phyloP scores from a whole-genome alignment of 2,888 invertebrate species.

The Anaspis maculata region DNA sequence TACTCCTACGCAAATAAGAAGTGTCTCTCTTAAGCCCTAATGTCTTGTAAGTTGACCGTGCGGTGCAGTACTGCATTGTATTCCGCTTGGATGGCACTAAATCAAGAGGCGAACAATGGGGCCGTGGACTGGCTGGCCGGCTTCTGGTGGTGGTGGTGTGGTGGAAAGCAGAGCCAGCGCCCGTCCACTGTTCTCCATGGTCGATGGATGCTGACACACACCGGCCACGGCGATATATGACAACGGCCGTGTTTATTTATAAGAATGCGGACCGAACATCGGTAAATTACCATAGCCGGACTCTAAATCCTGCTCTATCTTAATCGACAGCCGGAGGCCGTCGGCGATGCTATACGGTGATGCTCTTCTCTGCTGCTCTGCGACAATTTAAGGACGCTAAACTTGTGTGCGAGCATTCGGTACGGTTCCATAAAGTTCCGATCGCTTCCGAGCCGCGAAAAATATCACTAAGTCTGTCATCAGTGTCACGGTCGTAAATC shows the following conservation, averaged over 20 bases:
- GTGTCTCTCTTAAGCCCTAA: no score
- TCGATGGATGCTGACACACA: constrained; percentile 10
- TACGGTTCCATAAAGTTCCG: no score
- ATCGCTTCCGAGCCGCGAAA: no score
- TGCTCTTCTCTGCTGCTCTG: no score
- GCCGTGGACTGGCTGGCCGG: constrained; percentile 10
- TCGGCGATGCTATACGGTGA: no score
- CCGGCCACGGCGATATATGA: constrained; percentile 17
- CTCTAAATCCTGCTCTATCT: constrained; percentile 14
- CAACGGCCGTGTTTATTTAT: constrained; percentile 18
- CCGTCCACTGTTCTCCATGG: no score
- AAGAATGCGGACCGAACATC: constrained; percentile 17
- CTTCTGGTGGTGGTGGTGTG: constrained; percentile 15
- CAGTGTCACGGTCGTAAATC: no score
- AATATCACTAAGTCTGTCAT: no score
- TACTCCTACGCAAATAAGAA: no score
- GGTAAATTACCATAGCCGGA: constrained; percentile 16
- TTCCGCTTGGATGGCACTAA: constrained; percentile 33
- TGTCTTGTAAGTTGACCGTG: constrained; percentile 9
- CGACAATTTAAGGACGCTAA: no score
- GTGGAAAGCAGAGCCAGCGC: background rate
- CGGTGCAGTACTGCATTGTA: constrained; percentile 37
- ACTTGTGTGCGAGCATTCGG: no score
- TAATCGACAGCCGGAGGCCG: constrained; percentile 14
- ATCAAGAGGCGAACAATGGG: constrained; percentile 36